Evolutionary conservation across 2,888 invertebrate genomes (phyloP).

Genomic region (Tipula lateralis): DNA sequence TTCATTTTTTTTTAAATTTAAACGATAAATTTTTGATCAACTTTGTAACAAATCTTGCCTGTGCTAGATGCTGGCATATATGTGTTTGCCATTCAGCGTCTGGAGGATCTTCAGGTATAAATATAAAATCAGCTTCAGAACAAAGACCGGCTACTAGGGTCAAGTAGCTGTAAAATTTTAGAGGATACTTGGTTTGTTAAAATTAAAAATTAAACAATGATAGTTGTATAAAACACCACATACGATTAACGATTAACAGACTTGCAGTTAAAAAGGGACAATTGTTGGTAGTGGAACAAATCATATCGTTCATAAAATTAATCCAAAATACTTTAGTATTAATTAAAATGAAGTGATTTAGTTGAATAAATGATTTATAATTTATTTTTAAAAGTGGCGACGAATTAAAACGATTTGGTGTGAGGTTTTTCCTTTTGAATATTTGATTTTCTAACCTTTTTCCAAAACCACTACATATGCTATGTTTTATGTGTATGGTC

Average conservation of each 20-base stretch:
- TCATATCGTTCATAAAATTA: neutral
- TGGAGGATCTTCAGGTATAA: slow-evolving; percentile 85
- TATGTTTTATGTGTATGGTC: no score
- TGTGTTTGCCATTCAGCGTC: slow-evolving; percentile 68
- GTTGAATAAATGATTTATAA: neutral
- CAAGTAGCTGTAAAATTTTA: slow-evolving; percentile 62
- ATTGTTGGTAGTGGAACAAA: neutral
- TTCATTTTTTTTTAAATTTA: neutral
- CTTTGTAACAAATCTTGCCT: slow-evolving; percentile 51
- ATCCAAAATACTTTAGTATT: neutral
- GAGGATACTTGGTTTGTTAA: neutral
- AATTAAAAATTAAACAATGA: neutral
- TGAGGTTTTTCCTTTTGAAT: neutral
- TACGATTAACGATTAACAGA: neutral
- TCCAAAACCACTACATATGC: neutral
- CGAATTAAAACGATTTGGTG: neutral
- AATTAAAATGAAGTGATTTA: neutral
- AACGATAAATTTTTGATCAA: neutral
- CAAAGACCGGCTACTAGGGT: slow-evolving; percentile 78
- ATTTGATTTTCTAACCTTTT: neutral
- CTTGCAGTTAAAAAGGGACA: neutral
- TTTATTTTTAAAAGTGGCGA: neutral
- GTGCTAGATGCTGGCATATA: slow-evolving; percentile 68
- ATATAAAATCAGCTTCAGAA: slow-evolving; percentile 80
- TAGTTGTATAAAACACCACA: neutral